Conservation (phyloP, 2,888 invertebrate genomes). For the Cantharis rustica region DNA sequence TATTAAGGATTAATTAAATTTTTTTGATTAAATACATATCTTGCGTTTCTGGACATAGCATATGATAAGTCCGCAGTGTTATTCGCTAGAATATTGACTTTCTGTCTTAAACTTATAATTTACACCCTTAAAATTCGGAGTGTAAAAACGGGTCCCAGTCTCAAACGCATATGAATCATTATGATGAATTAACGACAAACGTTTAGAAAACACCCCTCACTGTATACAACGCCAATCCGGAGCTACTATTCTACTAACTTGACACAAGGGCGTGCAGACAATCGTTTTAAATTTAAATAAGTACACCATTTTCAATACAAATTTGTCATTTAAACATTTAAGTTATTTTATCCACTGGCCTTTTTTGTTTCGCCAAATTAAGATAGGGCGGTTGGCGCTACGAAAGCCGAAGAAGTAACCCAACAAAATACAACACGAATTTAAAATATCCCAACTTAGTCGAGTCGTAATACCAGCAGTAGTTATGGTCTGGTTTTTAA, state of each 20-base stretch:
- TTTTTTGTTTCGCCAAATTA: not conserved
- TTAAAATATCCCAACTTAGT: not conserved
- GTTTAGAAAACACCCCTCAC: constrained; percentile 57
- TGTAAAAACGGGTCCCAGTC: constrained; percentile 57
- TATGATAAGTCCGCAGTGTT: constrained; percentile 29
- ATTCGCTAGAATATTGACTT: constrained; percentile 52
- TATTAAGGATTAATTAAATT: constrained; percentile 19
- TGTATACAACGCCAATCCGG: constrained; percentile 38
- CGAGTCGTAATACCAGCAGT: not conserved
- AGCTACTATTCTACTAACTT: constrained; percentile 31
- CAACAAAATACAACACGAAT: not conserved
- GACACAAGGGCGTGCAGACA: constrained; percentile 33
- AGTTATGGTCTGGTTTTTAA: not conserved
- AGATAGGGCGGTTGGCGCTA: not conserved
- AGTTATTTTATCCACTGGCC: not conserved
- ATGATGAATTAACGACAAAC: constrained; percentile 60
- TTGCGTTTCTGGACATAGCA: constrained; percentile 26
- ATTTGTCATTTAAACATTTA: constrained; percentile 3
- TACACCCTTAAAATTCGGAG: constrained; percentile 57
- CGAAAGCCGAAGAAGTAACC: not conserved
- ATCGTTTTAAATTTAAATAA: constrained; percentile 3
- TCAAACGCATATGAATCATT: constrained; percentile 59
- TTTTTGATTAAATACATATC: constrained; percentile 20
- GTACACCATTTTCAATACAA: constrained; percentile 5
- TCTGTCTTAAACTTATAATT: constrained; percentile 59